phyloP scores from a whole-genome alignment of 53 echinoderm and acorn worm genomes.

The Hippasteria phrygiana region DNA sequence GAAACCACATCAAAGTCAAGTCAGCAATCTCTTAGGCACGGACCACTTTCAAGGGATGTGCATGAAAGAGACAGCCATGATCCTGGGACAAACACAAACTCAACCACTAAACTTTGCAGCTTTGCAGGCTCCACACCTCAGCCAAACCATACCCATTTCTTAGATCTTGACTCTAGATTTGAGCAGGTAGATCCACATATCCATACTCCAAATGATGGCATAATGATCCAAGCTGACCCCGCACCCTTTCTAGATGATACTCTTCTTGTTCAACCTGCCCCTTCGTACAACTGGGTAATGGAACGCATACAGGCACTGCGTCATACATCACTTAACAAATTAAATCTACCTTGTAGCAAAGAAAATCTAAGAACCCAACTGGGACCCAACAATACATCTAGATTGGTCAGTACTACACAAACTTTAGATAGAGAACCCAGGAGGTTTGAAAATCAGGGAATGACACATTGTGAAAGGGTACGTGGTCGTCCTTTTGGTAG shows the following conservation, averaged over 20 bases:
- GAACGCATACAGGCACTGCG: conserved; percentile 76
- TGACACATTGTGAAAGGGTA: conserved; percentile 8
- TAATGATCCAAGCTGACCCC: not conserved
- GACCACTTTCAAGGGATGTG: conserved; percentile 3
- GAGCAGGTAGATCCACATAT: not conserved
- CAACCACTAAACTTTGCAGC: conserved; percentile 18
- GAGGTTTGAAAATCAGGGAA: not conserved
- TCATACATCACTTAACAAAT: not conserved
- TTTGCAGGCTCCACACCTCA: conserved; percentile 54
- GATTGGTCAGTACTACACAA: not conserved
- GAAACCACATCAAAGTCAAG: not conserved
- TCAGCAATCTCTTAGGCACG: not conserved
- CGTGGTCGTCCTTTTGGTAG: conserved; percentile 44
- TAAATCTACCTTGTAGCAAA: not conserved
- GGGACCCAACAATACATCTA: not conserved
- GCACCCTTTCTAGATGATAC: conserved; percentile 52
- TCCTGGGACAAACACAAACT: not conserved
- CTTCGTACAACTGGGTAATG: conserved; percentile 91
- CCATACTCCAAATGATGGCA: not conserved
- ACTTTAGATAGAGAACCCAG: not conserved
- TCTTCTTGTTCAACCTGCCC: conserved; percentile 49
- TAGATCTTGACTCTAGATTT: not conserved
- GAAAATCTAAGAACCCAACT: not conserved
- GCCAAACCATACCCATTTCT: conserved; percentile 25
- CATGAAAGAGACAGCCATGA: not conserved